phyloP scores from a whole-genome alignment of 2,797 vertebrate genomes.

The Vespertilio murinus region DNA sequence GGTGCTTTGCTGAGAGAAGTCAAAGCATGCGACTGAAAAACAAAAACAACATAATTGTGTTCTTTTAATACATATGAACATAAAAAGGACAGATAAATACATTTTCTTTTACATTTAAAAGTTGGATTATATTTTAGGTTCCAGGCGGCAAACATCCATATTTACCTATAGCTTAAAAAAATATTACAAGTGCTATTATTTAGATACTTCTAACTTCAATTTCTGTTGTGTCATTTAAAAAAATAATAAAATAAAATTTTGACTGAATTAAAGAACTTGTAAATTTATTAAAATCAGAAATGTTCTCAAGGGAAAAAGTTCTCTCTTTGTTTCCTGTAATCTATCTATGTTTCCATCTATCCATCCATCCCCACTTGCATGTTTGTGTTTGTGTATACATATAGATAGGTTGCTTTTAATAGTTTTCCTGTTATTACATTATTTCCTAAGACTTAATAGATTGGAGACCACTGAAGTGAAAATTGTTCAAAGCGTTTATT shows the following conservation, averaged over 20 bases:
- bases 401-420: neutral
- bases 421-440: neutral
- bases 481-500: neutral
- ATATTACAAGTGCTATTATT: neutral
- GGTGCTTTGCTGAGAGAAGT: neutral
- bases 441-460: neutral
- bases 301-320: neutral
- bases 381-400: neutral
- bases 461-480: neutral
- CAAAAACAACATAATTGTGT: neutral
- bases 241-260: constrained; percentile 39
- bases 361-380: neutral
- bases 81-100: neutral
- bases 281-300: constrained; percentile 15
- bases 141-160: neutral
- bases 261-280: constrained; percentile 20
- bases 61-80: neutral
- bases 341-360: neutral
- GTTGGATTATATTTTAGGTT: constrained; percentile 1
- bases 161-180: constrained; percentile 20
- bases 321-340: neutral
- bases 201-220: neutral
- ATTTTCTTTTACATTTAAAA: constrained; percentile 36
- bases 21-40: neutral
- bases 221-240: constrained; percentile 29